Evolutionary conservation across 2,797 vertebrate genomes (phyloP), one percentile per base, ranked within the genome.

Genomic region (Thaleichthys pacificus): DNA sequence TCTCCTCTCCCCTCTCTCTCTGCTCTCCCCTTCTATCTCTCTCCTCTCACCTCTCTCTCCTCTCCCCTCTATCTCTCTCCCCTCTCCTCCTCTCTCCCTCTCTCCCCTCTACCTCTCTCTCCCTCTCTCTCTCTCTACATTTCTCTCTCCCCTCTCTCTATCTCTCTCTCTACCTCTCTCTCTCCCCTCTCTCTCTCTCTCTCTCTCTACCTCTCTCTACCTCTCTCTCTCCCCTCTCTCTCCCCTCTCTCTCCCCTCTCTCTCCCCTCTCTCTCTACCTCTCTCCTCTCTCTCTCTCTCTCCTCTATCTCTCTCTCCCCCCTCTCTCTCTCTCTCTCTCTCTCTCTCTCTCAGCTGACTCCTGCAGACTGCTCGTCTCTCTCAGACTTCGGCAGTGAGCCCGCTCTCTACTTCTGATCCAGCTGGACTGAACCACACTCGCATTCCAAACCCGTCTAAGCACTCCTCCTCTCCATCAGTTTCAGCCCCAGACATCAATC

Each of bases 361-460:
- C 97, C 96, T 0, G 97, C 95, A 0, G 94, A 96, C 80, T 94
- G 93, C 87, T 91, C 92, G 0, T 92, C 94, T 6, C 93, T 96
- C 72, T 95, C 96, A 0, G 97, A 96, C 91, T 99, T 96, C 95
- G 96, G 95, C 91, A 99, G 97, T 1, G 96, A 99, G 82, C 97
- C 96, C 0, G 97, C 97, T 8, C 96, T 99, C 22, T 97, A 98
- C 80, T 99, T 99, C 91, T 99, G 94, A 97, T 47, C 4, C 17
- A 0, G 38, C 30, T 19, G 15, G 79, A 79, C 5, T 83, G 79
- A 76, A 76, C 15, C 26, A 47, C 17, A 74, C 77, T 61, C 75
- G 78, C 81, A 75, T 79, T 77, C 78, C 72, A 79, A 72, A 21
- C 65, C 62, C 56, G 47, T 80, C 61, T 17, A 88, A 84, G 81